phyloP scores from a whole-genome alignment of 2,113 vertebrate species.

The Tragelaphus buxtoni region DNA sequence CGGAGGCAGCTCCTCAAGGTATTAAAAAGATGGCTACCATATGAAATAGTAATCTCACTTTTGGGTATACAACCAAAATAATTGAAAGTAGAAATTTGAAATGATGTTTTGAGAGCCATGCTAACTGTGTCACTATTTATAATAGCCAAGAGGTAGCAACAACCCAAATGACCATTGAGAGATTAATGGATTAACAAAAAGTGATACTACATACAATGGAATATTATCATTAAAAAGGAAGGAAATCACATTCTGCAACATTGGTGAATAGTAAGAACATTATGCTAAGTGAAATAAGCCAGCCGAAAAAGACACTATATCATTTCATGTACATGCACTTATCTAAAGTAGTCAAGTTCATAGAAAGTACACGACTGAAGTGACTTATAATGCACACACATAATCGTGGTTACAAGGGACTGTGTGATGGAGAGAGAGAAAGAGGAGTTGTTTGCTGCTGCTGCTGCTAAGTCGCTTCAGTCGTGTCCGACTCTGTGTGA shows the following conservation, averaged over 20 bases:
- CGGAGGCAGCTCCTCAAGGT: too few species aligned
- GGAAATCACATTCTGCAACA: background rate
- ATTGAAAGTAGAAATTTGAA: background rate
- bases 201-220: background rate
- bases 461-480: too few species aligned
- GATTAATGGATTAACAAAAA: background rate
- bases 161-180: background rate
- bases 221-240: background rate
- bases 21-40: background rate
- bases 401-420: background rate
- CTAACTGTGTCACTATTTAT: background rate
- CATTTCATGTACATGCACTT: background rate
- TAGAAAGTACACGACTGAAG: background rate
- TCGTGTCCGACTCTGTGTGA: too few species aligned
- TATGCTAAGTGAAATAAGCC: background rate
- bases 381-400: accelerated
- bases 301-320: accelerated
- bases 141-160: background rate
- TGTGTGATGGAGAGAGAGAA: background rate
- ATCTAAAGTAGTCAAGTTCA: background rate
- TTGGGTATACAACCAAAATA: background rate
- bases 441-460: background rate
- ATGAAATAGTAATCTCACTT: background rate
- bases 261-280: background rate
- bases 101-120: background rate